Conservation (phyloP, 1,140 invertebrate genomes). For the Leptinotarsa texana region DNA sequence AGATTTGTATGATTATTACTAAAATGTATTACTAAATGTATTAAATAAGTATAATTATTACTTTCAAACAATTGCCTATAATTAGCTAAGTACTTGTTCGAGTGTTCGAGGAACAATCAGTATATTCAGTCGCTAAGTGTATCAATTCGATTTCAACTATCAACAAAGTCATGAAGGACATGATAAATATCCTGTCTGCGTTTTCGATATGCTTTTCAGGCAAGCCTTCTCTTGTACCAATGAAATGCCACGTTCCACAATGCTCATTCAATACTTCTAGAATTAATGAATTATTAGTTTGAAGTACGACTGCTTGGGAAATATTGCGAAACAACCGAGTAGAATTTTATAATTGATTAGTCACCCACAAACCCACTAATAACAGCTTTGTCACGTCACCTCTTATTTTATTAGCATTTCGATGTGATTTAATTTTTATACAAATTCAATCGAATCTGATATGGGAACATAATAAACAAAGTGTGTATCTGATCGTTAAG, state of each 20-base stretch:
- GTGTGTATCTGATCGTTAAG: too few species aligned
- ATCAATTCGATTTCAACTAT: neutral
- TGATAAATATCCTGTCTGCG: neutral
- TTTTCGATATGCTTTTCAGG: neutral
- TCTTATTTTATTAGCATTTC: neutral
- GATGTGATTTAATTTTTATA: neutral
- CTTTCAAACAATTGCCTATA: too few species aligned
- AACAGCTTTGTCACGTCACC: neutral
- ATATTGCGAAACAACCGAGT: neutral
- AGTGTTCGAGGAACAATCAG: too few species aligned
- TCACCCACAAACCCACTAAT: conserved; percentile 1
- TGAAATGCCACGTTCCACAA: neutral
- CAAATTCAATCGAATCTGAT: too few species aligned
- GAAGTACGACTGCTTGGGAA: neutral
- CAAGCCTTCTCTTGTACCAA: neutral
- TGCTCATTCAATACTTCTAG: neutral
- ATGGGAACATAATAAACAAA: too few species aligned
- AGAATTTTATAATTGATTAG: conserved; percentile 5
- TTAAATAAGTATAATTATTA: too few species aligned
- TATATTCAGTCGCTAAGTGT: too few species aligned
- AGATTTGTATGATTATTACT: too few species aligned
- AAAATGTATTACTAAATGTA: too few species aligned
- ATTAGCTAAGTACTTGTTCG: too few species aligned
- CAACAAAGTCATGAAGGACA: neutral
- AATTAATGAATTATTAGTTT: conserved; percentile 1